Conservation (phyloP, 1,140 invertebrate species). For the Bombus waltoni region DNA sequence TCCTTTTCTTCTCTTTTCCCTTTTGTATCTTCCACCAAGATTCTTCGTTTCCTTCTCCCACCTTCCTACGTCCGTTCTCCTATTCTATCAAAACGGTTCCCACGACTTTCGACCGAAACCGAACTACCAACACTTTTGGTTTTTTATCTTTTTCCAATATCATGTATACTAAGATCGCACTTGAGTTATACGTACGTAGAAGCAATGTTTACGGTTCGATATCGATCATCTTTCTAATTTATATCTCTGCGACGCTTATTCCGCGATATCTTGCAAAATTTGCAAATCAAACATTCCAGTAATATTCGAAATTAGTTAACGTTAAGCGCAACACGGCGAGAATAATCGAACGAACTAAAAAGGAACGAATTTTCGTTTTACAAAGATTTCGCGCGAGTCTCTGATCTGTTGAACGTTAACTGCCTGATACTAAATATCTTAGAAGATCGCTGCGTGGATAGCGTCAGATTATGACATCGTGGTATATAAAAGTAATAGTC, state of each 20-base stretch:
- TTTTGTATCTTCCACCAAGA: conserved; percentile 37
- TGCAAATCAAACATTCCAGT: neutral
- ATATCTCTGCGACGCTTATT: too few relatives aligned
- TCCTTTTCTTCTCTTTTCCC: conserved; percentile 14
- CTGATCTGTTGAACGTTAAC: neutral
- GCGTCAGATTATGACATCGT: conserved; percentile 4
- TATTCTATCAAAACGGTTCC: conserved; percentile 57
- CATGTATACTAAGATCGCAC: neutral
- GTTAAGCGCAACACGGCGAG: neutral
- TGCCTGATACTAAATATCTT: neutral
- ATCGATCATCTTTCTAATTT: too few relatives aligned
- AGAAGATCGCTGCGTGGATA: neutral
- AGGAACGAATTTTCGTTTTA: neutral
- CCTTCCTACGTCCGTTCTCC: conserved; percentile 32
- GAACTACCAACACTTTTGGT: conserved; percentile 40
- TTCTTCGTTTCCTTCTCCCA: conserved; percentile 58
- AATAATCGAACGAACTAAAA: neutral
- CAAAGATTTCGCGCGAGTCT: neutral
- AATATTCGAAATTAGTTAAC: neutral
- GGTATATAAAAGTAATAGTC: neutral
- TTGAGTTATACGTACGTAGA: too few relatives aligned
- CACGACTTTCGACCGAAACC: conserved; percentile 58
- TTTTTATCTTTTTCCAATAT: conserved; percentile 11
- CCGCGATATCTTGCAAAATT: neutral
- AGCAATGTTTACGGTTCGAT: too few relatives aligned